Percentiles rank a stretch among this genome's conserved stretches.
Conservation (phyloP, 2,113 vertebrate genomes). For the Siniperca knerii region DNA sequence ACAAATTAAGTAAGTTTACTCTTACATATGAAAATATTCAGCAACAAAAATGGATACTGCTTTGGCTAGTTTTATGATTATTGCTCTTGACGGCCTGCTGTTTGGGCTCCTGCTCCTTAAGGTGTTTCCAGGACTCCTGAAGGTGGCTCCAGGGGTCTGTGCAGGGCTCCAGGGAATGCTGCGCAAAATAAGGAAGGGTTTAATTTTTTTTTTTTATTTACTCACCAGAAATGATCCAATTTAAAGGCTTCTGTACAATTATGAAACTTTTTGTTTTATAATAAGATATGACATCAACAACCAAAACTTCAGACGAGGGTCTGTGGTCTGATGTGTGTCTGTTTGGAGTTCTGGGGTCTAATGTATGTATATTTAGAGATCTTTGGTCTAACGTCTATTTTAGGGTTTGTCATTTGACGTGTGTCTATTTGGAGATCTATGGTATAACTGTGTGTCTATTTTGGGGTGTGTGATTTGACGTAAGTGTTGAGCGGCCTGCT, state of each 20-base stretch:
- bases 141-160: background rate
- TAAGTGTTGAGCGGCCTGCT: constrained; percentile 42
- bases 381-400: constrained; percentile 21
- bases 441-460: constrained; percentile 53
- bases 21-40: too few species aligned
- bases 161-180: too few species aligned
- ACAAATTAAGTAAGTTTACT: too few species aligned
- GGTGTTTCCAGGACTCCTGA: background rate
- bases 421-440: constrained; percentile 47
- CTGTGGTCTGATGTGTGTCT: background rate
- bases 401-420: background rate
- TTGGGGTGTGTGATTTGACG: constrained; percentile 49
- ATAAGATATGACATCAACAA: constrained; percentile 6
- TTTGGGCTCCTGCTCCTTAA: background rate
- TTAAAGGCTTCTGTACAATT: background rate
- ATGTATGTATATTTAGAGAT: constrained; percentile 9
- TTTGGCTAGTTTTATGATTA: background rate
- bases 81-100: background rate
- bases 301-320: background rate
- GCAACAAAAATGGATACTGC: background rate
- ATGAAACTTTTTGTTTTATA: background rate
- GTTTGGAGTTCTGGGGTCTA: background rate
- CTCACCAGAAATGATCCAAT: background rate
- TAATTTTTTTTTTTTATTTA: background rate
- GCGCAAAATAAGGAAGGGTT: background rate